Conservation (phyloP, 2,113 vertebrate species). For the Chascanopsetta lugubris region DNA sequence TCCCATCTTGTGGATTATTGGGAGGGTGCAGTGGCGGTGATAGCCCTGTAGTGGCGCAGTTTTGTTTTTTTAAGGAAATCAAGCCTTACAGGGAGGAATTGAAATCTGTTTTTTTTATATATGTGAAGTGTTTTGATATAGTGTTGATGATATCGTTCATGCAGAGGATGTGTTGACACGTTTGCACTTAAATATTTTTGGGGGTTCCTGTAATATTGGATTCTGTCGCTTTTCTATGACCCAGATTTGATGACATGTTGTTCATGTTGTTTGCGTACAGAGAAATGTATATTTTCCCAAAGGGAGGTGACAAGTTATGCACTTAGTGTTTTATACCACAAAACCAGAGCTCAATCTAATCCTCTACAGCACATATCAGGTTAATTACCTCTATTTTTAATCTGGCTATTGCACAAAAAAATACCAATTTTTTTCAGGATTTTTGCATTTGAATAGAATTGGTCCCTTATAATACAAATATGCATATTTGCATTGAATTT, state of each 20-base stretch:
- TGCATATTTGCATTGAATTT: slow-evolving; percentile 43
- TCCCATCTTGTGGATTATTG: slow-evolving; percentile 14
- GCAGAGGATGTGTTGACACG: slow-evolving; percentile 67
- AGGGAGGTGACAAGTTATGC: slow-evolving; percentile 69
- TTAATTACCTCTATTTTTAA: slow-evolving; percentile 44
- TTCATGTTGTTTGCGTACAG: slow-evolving; percentile 41
- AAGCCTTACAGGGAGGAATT: slow-evolving; percentile 65
- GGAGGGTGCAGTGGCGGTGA: slow-evolving; percentile 23
- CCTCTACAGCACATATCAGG: slow-evolving; percentile 48
- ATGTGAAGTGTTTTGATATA: slow-evolving; percentile 68
- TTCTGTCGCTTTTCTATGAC: slow-evolving; percentile 68
- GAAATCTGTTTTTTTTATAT: slow-evolving; percentile 61
- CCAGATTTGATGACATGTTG: slow-evolving; percentile 44
- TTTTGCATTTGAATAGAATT: slow-evolving; percentile 40
- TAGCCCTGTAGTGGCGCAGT: slow-evolving; percentile 10
- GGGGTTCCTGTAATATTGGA: slow-evolving; percentile 72
- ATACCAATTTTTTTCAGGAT: slow-evolving; percentile 63
- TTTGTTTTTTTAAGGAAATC: slow-evolving; percentile 39
- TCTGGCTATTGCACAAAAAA: slow-evolving; percentile 46
- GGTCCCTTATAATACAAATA: slow-evolving; percentile 38
- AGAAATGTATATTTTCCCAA: slow-evolving; percentile 59
- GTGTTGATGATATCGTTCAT: slow-evolving; percentile 69
- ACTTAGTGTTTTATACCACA: slow-evolving; percentile 74
- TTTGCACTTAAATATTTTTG: slow-evolving; percentile 64
- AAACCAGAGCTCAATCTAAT: slow-evolving; percentile 42